These are phyloP conservation scores for Saxicola maurus DNA, from an alignment of 2,797 vertebrate genomes.

Conservation along the genomic window DNA sequence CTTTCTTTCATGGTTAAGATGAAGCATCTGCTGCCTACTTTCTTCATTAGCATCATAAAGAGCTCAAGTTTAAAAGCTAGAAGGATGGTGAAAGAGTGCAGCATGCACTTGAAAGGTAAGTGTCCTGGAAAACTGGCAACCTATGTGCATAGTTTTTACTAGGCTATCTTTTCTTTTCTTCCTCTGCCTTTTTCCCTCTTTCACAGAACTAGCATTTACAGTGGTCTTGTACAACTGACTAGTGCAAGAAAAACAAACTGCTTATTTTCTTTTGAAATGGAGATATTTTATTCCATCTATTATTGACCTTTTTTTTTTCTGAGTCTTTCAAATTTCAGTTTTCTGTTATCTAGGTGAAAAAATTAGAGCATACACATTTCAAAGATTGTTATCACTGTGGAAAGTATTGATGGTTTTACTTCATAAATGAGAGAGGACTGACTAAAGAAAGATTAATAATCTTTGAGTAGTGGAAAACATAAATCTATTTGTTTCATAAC, in stretches of 20 bases:
- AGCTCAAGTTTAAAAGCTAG: conserved; percentile 5
- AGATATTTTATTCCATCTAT: not conserved
- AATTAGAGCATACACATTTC: not conserved
- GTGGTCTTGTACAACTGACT: not conserved
- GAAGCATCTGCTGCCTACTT: not conserved
- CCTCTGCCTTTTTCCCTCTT: not conserved
- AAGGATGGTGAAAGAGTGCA: not conserved
- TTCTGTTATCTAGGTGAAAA: not conserved
- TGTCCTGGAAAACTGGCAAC: not conserved
- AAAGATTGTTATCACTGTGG: not conserved
- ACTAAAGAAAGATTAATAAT: not conserved
- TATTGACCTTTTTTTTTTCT: not conserved
- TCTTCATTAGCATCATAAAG: conserved; percentile 17
- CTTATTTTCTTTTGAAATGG: not conserved
- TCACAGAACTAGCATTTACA: not conserved
- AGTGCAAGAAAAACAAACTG: not conserved
- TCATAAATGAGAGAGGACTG: not conserved
- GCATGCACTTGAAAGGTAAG: not conserved
- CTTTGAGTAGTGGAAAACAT: not conserved
- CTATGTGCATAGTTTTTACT: not conserved
- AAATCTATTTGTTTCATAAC: not conserved
- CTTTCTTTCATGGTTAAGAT: conserved; percentile 5
- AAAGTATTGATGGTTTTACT: not conserved
- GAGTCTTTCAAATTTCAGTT: not conserved
- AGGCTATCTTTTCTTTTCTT: not conserved